These are phyloP conservation scores for Rhynchonycteris naso DNA, from an alignment of 2,797 vertebrate species.

Conservation along the genomic window DNA sequence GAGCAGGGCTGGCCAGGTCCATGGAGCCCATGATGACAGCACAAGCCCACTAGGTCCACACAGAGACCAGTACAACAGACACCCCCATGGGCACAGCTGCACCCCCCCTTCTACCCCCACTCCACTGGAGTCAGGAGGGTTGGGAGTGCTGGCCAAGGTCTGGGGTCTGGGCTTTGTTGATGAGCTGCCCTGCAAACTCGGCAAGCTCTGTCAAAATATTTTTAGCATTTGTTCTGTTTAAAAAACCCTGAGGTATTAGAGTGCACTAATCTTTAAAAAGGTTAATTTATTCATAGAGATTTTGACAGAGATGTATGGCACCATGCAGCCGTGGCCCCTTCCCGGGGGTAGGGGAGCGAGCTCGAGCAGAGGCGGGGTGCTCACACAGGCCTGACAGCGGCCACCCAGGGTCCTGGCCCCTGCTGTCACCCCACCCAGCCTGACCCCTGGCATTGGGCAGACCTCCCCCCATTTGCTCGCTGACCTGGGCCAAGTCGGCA, in stretches of 20 bases:
- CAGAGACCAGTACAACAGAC: accelerated
- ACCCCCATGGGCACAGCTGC: no score
- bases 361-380: background rate
- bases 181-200: slow-evolving; percentile 82
- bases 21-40: accelerated
- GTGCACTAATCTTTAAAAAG: slow-evolving; percentile 99
- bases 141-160: background rate
- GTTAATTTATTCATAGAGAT: slow-evolving; percentile 99
- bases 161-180: slow-evolving; percentile 63
- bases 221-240: slow-evolving; percentile 93
- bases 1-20: background rate
- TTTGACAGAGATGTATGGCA: slow-evolving; percentile 99
- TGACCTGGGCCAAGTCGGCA: accelerated
- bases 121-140: background rate
- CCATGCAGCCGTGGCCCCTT: slow-evolving; percentile 91
- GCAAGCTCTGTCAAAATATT: slow-evolving; percentile 90
- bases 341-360: slow-evolving; percentile 86
- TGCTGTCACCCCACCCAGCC: background rate
- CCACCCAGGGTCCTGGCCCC: background rate
- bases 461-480: accelerated
- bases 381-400: accelerated
- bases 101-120: background rate
- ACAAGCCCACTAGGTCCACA: background rate
- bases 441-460: no score
- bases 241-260: slow-evolving; percentile 97